Evolutionary conservation across 2,113 vertebrate species (phyloP).

Genomic region (Notiomystis cincta): DNA sequence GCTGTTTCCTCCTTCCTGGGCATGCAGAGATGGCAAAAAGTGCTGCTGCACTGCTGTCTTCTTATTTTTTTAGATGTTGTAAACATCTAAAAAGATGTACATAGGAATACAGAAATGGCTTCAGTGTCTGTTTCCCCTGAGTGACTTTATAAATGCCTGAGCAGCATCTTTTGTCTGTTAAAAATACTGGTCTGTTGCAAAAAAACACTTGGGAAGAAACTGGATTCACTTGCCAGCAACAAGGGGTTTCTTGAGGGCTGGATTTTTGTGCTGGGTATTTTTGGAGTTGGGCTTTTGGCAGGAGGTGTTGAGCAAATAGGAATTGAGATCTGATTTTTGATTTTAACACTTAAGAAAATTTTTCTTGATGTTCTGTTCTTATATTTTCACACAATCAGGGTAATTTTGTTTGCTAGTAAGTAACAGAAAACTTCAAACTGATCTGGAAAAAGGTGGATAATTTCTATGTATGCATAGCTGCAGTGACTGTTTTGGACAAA

Average conservation of each 20-base stretch:
- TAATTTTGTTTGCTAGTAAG: neutral
- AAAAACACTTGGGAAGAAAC: neutral
- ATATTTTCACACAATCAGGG: neutral
- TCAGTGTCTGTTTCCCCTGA: neutral
- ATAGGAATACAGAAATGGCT: neutral
- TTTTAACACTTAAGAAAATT: neutral
- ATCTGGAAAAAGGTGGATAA: neutral
- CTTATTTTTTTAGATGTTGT: neutral
- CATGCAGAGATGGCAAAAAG: neutral
- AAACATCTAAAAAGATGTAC: neutral
- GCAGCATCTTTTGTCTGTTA: neutral
- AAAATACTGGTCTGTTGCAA: neutral
- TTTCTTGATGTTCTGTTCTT: neutral
- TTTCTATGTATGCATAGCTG: neutral
- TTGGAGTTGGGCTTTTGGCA: neutral
- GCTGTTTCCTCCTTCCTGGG: neutral
- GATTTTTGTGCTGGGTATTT: neutral
- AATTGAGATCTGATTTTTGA: neutral
- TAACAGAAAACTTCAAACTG: neutral
- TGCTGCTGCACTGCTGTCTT: neutral
- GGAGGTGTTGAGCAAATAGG: neutral
- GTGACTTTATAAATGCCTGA: neutral
- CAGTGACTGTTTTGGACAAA: neutral
- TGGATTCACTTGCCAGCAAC: neutral
- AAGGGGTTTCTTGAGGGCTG: neutral